These are phyloP conservation scores for Thumatha senex DNA, from an alignment of 2,888 invertebrate species.

Conservation along the genomic window DNA sequence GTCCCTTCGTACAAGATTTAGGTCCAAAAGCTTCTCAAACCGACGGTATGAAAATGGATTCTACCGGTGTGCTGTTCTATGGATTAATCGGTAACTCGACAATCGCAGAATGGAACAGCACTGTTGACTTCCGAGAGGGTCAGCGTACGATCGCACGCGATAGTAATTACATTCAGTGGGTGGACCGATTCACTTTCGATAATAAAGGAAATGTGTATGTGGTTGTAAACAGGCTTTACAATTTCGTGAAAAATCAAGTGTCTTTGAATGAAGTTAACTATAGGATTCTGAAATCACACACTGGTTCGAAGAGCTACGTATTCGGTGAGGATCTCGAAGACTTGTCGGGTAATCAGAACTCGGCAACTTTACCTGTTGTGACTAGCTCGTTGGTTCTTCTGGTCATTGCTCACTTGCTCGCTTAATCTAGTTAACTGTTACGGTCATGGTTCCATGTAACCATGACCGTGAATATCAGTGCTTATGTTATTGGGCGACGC, in stretches of 20 bases:
- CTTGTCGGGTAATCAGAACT: slow-evolving; percentile 43
- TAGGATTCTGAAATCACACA: slow-evolving; percentile 85
- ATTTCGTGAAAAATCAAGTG: slow-evolving; percentile 85
- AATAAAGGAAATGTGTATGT: slow-evolving; percentile 86
- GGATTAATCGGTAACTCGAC: slow-evolving; percentile 87
- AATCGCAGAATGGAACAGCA: slow-evolving; percentile 88
- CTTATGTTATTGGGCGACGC: slow-evolving; percentile 52
- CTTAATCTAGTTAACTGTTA: slow-evolving; percentile 51
- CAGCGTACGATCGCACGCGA: slow-evolving; percentile 87
- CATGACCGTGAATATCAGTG: slow-evolving; percentile 53
- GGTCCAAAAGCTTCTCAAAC: slow-evolving; percentile 87
- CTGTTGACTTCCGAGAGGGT: slow-evolving; percentile 80
- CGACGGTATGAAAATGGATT: slow-evolving; percentile 90
- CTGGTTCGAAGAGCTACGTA: slow-evolving; percentile 86
- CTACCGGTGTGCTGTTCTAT: slow-evolving; percentile 86
- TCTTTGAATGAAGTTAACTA: slow-evolving; percentile 85
- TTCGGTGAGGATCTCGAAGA: slow-evolving; percentile 64
- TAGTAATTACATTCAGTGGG: slow-evolving; percentile 87
- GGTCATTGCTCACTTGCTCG: slow-evolving; percentile 65
- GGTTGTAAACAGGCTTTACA: slow-evolving; percentile 87
- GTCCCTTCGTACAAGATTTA: slow-evolving; percentile 81
- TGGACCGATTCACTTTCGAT: slow-evolving; percentile 88
- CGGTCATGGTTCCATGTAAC: slow-evolving; percentile 36
- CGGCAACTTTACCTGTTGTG: slow-evolving; percentile 55
- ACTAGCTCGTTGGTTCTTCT: slow-evolving; percentile 58